These are phyloP conservation scores for Centropyge bicolor DNA, from an alignment of 2,797 vertebrate species.

Conservation along the genomic window DNA sequence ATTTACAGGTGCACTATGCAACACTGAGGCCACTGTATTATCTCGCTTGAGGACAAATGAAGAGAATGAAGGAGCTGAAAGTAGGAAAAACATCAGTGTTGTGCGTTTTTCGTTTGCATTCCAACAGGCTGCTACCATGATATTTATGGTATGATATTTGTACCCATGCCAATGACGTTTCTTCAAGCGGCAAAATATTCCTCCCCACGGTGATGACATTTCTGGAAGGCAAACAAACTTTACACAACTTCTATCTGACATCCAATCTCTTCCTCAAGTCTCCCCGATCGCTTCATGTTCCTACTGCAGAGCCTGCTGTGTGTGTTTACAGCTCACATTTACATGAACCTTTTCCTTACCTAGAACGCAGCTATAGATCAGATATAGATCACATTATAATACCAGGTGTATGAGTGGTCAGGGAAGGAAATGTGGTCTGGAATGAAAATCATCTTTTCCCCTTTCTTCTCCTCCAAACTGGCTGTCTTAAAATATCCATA, in stretches of 20 bases:
- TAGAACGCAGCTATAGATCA: neutral
- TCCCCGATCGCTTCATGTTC: neutral
- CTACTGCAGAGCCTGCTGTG: too few species aligned
- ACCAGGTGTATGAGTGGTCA: neutral
- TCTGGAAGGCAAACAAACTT: slow-evolving; percentile 1
- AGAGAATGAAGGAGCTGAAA: neutral
- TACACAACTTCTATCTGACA: neutral
- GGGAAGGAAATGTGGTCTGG: neutral
- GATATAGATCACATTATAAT: neutral
- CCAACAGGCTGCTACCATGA: neutral
- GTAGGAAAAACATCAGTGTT: neutral
- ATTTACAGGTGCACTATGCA: neutral
- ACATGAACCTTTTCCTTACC: neutral
- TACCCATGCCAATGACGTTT: neutral
- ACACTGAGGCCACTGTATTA: too few species aligned
- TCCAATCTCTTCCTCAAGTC: neutral
- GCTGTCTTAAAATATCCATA: neutral
- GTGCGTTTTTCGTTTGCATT: neutral
- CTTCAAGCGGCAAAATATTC: neutral
- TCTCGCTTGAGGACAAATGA: too few species aligned
- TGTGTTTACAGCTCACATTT: slow-evolving; percentile 1
- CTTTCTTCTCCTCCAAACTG: slow-evolving; percentile 8
- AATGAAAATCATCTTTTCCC: neutral
- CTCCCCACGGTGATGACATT: neutral
- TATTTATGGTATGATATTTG: neutral